Percentiles rank a stretch among this genome's conserved stretches.
Conservation (phyloP, 2,113 vertebrate genomes). For the Clarias gariepinus region DNA sequence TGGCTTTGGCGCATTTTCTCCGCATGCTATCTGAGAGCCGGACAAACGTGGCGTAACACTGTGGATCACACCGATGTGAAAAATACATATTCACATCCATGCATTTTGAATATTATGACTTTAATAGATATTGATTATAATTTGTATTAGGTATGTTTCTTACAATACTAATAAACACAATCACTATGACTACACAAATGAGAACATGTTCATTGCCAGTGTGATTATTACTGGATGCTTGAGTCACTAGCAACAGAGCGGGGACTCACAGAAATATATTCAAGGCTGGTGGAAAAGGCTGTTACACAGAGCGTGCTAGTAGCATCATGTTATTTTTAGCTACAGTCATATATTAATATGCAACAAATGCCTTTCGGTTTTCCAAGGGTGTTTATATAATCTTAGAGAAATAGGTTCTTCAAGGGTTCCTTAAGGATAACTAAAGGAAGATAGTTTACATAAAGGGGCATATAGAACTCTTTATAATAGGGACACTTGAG, state of each 20-base stretch:
- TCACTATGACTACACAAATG: background rate
- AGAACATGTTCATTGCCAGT: no score
- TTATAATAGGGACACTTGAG: no score
- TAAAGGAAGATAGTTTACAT: background rate
- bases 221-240: background rate
- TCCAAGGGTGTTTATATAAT: no score
- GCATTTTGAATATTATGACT: background rate
- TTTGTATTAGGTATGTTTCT: background rate
- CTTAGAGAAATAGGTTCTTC: background rate
- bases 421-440: background rate
- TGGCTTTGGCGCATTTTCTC: slow-evolving; percentile 71
- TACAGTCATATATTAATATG: background rate
- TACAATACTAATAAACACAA: no score
- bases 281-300: background rate
- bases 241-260: background rate
- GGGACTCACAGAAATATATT: background rate
- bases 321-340: slow-evolving; percentile 2
- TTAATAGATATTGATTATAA: background rate
- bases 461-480: background rate
- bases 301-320: background rate
- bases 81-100: background rate
- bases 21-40: slow-evolving; percentile 57
- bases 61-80: slow-evolving; percentile 27
- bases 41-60: slow-evolving; percentile 58
- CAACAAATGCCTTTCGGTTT: background rate